Conservation (phyloP, 2,113 vertebrate genomes). For the Echinops telfairi region DNA sequence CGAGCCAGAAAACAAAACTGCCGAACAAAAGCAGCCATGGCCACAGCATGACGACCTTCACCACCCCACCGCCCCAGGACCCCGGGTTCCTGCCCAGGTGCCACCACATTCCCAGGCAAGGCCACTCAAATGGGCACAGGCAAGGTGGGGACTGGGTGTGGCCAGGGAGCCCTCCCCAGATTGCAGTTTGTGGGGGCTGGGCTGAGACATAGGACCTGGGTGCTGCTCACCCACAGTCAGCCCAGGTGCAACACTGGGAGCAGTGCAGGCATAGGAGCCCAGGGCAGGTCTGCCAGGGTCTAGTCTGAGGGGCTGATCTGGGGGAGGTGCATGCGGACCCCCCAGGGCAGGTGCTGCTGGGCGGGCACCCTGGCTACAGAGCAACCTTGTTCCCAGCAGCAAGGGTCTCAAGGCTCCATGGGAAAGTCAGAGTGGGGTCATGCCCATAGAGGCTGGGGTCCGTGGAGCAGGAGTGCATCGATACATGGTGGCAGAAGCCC, state of each 20-base stretch:
- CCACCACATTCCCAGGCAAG: too few relatives aligned
- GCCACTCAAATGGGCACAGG: too few relatives aligned
- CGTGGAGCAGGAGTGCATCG: not conserved
- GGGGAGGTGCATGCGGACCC: not conserved
- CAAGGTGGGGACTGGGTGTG: too few relatives aligned
- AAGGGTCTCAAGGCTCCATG: not conserved
- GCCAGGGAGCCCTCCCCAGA: too few relatives aligned
- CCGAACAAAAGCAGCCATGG: not conserved
- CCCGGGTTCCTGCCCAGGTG: too few relatives aligned
- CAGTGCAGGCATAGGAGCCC: not conserved
- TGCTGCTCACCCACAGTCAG: not conserved
- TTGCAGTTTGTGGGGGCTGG: too few relatives aligned
- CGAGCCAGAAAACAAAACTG: not conserved
- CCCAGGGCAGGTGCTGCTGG: not conserved
- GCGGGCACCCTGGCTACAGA: too few relatives aligned
- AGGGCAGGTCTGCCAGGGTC: too few relatives aligned
- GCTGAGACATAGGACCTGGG: too few relatives aligned
- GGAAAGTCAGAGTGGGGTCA: not conserved
- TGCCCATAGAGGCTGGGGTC: not conserved
- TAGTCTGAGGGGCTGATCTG: not conserved
- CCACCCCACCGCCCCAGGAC: too few relatives aligned
- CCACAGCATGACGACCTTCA: too few relatives aligned
- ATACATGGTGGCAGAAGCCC: not conserved
- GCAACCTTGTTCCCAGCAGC: rapidly evolving
- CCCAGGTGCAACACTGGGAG: not conserved